A percentile compares a stretch with the other conserved stretches of the same genome.
These are phyloP conservation scores for Pollenia labialis DNA, from an alignment of 2,888 invertebrate species.

Conservation along the genomic window DNA sequence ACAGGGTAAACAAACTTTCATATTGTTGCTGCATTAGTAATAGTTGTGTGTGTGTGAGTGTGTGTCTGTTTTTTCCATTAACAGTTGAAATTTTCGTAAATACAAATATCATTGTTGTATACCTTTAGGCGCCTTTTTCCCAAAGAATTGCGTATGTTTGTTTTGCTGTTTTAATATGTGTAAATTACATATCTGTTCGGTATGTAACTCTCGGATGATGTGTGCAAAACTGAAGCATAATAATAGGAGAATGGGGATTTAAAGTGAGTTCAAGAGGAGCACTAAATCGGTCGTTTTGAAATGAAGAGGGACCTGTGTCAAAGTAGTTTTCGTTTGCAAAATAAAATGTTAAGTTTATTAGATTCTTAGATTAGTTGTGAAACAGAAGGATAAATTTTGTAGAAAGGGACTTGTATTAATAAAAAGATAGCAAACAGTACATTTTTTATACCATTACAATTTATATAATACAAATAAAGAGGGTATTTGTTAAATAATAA, in stretches of 20 bases:
- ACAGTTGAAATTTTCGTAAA: conserved; percentile 57
- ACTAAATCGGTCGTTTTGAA: conserved; percentile 55
- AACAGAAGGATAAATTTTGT: not conserved
- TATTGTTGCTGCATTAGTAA: too few relatives aligned
- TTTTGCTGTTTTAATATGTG: conserved; percentile 40
- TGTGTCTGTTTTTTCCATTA: conserved; percentile 8
- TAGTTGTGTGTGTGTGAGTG: not conserved
- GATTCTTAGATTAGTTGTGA: not conserved
- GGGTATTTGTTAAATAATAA: too few relatives aligned
- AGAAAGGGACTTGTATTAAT: not conserved
- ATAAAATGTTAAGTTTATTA: conserved; percentile 24
- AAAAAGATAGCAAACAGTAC: too few relatives aligned
- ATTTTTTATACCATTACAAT: too few relatives aligned
- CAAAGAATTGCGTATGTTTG: conserved; percentile 60
- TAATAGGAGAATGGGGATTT: not conserved
- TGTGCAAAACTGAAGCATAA: not conserved
- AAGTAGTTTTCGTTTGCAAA: conserved; percentile 17
- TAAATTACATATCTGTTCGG: conserved; percentile 49
- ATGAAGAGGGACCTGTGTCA: conserved; percentile 66
- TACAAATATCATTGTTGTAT: conserved; percentile 74
- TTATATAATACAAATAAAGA: too few relatives aligned
- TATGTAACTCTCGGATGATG: conserved; percentile 41
- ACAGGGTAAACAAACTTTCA: too few relatives aligned
- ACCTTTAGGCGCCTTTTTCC: conserved; percentile 73
- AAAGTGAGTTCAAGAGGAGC: not conserved